Percentiles rank a stretch among this genome's conserved stretches.
Evolutionary conservation across 2,888 invertebrate species (phyloP).

Genomic region (Tipula confusa): DNA sequence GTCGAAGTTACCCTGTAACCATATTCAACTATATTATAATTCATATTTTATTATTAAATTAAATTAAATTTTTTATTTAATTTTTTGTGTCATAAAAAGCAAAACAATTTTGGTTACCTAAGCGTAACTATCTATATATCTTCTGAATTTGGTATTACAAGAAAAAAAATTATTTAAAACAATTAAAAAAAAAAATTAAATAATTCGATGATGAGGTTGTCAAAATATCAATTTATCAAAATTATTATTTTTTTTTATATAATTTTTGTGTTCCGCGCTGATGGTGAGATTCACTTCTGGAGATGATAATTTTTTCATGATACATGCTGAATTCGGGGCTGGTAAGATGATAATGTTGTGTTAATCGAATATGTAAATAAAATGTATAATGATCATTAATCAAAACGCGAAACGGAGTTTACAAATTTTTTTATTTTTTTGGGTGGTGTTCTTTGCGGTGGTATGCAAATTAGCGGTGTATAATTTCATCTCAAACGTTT

Average conservation of each 20-base stretch:
- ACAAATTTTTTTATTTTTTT: not conserved
- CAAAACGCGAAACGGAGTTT: not conserved
- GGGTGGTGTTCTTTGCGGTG: not conserved
- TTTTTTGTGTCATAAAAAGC: no score
- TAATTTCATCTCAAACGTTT: not conserved
- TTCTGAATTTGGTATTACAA: no score
- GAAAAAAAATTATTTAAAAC: not conserved
- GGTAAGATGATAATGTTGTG: slow-evolving; percentile 12
- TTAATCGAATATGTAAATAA: slow-evolving; percentile 3
- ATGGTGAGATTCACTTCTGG: not conserved
- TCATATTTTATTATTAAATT: no score
- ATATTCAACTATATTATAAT: no score
- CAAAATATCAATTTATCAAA: slow-evolving; percentile 20
- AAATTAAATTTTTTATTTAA: no score
- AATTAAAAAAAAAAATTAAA: not conserved
- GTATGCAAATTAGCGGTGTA: not conserved
- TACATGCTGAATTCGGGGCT: not conserved
- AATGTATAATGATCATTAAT: not conserved
- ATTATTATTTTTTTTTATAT: not conserved
- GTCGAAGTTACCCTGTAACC: no score
- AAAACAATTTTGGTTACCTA: no score
- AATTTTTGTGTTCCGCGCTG: not conserved
- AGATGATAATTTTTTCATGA: not conserved
- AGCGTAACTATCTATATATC: no score
- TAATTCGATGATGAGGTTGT: slow-evolving; percentile 12